Conservation (phyloP, 2,113 vertebrate genomes). For the Myocastor coypus region DNA sequence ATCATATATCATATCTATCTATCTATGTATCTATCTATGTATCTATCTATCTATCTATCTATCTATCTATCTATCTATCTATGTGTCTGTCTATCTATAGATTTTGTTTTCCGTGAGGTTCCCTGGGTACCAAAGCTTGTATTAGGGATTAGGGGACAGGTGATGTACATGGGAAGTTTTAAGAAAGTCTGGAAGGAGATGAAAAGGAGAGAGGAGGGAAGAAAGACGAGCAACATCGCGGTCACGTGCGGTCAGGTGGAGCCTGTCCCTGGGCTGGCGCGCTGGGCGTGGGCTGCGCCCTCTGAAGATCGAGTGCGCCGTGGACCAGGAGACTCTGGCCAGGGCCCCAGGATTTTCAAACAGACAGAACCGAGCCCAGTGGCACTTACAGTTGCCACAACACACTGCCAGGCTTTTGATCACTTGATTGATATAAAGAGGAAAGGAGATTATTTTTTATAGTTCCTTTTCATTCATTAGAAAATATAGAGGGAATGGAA, state of each 20-base stretch:
- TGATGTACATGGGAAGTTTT: background rate
- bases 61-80: no score
- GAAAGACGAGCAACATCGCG: background rate
- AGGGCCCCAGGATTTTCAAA: no score
- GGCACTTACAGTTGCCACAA: background rate
- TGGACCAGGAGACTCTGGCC: background rate
- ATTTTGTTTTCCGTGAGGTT: background rate
- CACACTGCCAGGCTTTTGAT: background rate
- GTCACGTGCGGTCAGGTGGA: accelerated
- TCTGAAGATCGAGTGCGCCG: background rate
- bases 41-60: no score
- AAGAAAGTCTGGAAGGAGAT: background rate
- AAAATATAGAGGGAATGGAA: slow-evolving; percentile 21
- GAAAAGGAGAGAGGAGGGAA: background rate
- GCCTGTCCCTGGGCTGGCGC: background rate
- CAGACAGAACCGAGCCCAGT: background rate
- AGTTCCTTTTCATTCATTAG: slow-evolving; percentile 43
- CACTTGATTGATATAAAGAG: slow-evolving; percentile 18
- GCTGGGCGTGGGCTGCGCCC: accelerated
- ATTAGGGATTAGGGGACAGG: background rate
- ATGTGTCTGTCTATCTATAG: background rate
- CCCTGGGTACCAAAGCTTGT: background rate
- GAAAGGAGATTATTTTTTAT: slow-evolving; percentile 21
- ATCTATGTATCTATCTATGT: no score
- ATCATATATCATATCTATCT: no score